Evolutionary conservation across 2,797 vertebrate genomes (phyloP), one percentile per base, ranked within the genome.

Genomic region (Anolis apletophallus): DNA sequence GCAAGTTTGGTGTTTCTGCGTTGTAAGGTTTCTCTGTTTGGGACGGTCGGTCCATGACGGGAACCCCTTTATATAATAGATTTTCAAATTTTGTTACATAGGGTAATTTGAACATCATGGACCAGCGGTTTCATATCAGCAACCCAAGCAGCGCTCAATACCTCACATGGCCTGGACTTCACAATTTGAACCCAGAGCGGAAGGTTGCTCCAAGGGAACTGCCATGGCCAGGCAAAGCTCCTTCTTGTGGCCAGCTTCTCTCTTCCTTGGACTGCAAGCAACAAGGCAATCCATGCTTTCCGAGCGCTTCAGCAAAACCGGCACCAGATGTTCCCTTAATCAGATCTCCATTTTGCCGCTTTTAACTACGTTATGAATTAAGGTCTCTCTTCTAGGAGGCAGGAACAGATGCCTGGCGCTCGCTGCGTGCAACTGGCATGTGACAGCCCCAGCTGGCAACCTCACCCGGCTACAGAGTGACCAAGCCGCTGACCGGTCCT

Each of bases 321-420:
- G 55, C 55, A 6, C 86, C 86, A 87, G 86, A 87, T 87, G 86
- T 55, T 84, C 32, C 75, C 50, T 79, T 87, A 87, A 87, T 87
- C 76, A 87, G 73, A 84, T 80, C 75, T 83, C 57, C 81, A 64
- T 80, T 83, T 77, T 74, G 54, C 76, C 80, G 81, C 75, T 87
- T 87, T 84, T 84, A 87, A 87, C 86, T 84, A 54, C 16, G 75
- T 87, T 87, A 55, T 55, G 64, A 79, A 87, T 80, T 67, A 87
- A 79, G 86, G 86, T 46, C 76, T 57, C 3, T 26, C 36, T 87
- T 64, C 40, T 59, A 40, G 55, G 68, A 83, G 68, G 57, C 76
- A 83, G 10, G 36, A 71, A 73, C 81, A 87, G 81, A 73, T 79
- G 86, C 64, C 73, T 77, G 14, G 67, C 26, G 32, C n/a, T 19